Evolutionary conservation across 2,797 vertebrate genomes (phyloP).

Genomic region (Hippoglossus hippoglossus): DNA sequence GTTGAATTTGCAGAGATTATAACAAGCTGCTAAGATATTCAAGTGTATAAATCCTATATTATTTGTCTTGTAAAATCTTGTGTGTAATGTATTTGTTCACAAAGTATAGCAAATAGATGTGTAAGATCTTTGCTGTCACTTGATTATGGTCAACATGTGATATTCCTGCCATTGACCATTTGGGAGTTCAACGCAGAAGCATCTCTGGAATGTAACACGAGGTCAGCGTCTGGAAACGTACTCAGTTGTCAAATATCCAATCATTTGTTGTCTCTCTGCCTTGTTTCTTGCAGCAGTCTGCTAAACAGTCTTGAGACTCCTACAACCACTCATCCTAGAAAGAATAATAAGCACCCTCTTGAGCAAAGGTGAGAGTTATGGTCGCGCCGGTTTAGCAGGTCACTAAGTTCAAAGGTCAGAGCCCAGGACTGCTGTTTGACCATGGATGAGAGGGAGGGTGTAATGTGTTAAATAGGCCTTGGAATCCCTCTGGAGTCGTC

Average conservation of each 20-base stretch:
- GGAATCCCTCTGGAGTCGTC: slow-evolving; percentile 33
- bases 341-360: slow-evolving; percentile 22
- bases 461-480: slow-evolving; percentile 47
- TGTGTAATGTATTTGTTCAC: too few species aligned
- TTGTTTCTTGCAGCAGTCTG: slow-evolving; percentile 2
- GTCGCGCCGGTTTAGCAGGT: slow-evolving; percentile 12
- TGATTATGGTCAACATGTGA: slow-evolving; percentile 5
- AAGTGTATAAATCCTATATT: too few species aligned
- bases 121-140: background rate
- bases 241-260: slow-evolving; percentile 10
- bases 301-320: background rate
- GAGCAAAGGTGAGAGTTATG: slow-evolving; percentile 49
- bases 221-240: slow-evolving; percentile 28
- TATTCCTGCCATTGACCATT: slow-evolving; percentile 23
- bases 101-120: background rate
- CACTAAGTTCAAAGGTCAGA: slow-evolving; percentile 65
- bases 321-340: background rate
- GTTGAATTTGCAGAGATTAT: too few species aligned
- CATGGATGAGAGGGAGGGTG: slow-evolving; percentile 30
- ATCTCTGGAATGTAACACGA: slow-evolving; percentile 49
- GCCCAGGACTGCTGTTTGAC: slow-evolving; percentile 52
- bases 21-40: too few species aligned
- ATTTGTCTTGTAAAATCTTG: too few species aligned
- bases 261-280: background rate
- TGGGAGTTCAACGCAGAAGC: slow-evolving; percentile 1